Conservation (phyloP, 2,113 vertebrate genomes). For the Thamnaconus septentrionalis region DNA sequence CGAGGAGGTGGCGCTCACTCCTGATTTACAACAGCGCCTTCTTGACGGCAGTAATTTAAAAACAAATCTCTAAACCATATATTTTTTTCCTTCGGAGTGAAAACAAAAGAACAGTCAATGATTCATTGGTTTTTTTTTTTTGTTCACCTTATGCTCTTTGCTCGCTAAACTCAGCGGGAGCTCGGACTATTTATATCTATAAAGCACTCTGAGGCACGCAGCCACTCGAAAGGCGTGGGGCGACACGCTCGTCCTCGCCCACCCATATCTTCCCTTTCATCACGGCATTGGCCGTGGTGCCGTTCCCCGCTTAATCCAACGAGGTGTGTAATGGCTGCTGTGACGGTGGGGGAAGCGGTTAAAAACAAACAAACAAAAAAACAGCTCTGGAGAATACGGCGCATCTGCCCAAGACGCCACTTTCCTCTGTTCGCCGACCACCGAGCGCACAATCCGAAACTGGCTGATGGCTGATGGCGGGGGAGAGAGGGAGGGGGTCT, state of each 20-base stretch:
- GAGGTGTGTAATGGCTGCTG: conserved; percentile 60
- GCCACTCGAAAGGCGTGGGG: conserved; percentile 7
- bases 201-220: conserved; percentile 3
- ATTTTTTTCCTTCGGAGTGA: too few relatives aligned
- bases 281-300: conserved; percentile 25
- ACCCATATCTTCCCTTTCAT: conserved; percentile 20
- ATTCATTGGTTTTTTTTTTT: too few relatives aligned
- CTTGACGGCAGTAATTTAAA: too few relatives aligned
- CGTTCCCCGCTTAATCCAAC: conserved; percentile 40
- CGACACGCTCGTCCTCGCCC: conserved; percentile 14
- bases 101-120: too few relatives aligned
- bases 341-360: conserved; percentile 22
- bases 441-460: conserved; percentile 45
- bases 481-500: neutral
- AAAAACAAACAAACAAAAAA: conserved; percentile 42
- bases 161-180: conserved; percentile 15
- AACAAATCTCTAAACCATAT: too few relatives aligned
- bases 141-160: conserved; percentile 1
- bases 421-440: conserved; percentile 43
- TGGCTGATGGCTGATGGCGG: conserved; percentile 18
- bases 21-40: too few relatives aligned
- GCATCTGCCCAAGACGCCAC: conserved; percentile 30
- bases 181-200: conserved; percentile 12
- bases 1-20: too few relatives aligned
- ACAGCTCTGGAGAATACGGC: conserved; percentile 41